Evolutionary conservation across 2,113 vertebrate species (phyloP).

Genomic region (Heterotis niloticus): DNA sequence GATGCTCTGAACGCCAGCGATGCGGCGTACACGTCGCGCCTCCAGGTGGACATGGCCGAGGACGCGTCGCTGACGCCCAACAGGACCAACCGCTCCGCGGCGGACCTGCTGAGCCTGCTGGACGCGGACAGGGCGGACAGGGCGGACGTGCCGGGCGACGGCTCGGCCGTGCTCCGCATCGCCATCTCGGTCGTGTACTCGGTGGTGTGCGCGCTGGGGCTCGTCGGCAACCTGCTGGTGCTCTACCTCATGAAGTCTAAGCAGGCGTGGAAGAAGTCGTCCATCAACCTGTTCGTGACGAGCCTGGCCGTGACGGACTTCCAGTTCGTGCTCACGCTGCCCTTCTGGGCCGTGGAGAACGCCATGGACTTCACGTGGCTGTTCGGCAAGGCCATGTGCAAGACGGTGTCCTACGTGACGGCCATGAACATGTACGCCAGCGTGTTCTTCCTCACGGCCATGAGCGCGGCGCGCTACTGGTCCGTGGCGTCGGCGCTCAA

Average conservation of each 20-base stretch:
- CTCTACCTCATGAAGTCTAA: constrained; percentile 87
- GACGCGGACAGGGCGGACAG: constrained; percentile 55
- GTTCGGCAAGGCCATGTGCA: constrained; percentile 91
- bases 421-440: constrained; percentile 97
- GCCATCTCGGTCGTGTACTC: constrained; percentile 83
- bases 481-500: constrained; percentile 84
- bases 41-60: constrained; percentile 49
- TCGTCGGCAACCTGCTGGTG: constrained; percentile 87
- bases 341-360: constrained; percentile 94
- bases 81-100: constrained; percentile 60
- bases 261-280: constrained; percentile 86
- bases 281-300: constrained; percentile 90
- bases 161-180: constrained; percentile 69
- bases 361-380: constrained; percentile 91
- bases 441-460: constrained; percentile 96
- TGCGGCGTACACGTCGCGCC: constrained; percentile 43
- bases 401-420: constrained; percentile 85
- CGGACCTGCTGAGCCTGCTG: constrained; percentile 51
- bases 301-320: constrained; percentile 89
- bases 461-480: constrained; percentile 86
- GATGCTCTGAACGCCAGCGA: constrained; percentile 40
- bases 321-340: constrained; percentile 90
- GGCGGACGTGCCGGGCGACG: constrained; percentile 61
- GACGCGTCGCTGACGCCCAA: constrained; percentile 51
- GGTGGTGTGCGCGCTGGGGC: constrained; percentile 84